A percentile compares a stretch with the other conserved stretches of the same genome.
Evolutionary conservation across 2,797 vertebrate genomes (phyloP).

Genomic region (Enteromius treurensis): DNA sequence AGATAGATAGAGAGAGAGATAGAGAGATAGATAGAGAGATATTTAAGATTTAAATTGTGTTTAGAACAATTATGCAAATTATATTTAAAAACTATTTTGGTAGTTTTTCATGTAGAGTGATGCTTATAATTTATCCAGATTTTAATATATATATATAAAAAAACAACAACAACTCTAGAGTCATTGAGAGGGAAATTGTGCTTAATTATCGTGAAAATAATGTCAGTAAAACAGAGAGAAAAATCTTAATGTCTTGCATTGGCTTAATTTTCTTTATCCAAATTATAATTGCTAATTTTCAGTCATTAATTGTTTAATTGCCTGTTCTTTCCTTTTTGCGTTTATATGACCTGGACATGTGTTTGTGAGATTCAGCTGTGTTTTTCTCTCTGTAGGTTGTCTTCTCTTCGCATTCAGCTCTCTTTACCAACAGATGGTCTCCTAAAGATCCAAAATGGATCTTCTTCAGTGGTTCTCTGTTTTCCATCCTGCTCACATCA

Average conservation of each 20-base stretch:
- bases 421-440: conserved; percentile 37
- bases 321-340: background rate
- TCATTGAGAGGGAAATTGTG: background rate
- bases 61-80: background rate
- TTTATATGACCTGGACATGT: background rate
- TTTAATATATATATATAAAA: background rate
- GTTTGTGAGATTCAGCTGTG: background rate
- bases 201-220: background rate
- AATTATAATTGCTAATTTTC: background rate
- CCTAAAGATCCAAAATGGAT: conserved; percentile 34
- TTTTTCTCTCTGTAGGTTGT: background rate
- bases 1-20: no score
- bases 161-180: background rate
- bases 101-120: background rate
- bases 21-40: background rate
- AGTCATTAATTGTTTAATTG: background rate
- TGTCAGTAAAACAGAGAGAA: background rate
- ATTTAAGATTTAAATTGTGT: background rate
- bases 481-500: conserved; percentile 22
- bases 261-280: background rate
- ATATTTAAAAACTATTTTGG: background rate
- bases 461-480: conserved; percentile 23
- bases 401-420: background rate
- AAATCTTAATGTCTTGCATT: background rate
- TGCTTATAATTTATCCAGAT: no score